Base-by-base conservation (phyloP, 2,113 vertebrate species). In the Sisor rabdophorus region DNA sequence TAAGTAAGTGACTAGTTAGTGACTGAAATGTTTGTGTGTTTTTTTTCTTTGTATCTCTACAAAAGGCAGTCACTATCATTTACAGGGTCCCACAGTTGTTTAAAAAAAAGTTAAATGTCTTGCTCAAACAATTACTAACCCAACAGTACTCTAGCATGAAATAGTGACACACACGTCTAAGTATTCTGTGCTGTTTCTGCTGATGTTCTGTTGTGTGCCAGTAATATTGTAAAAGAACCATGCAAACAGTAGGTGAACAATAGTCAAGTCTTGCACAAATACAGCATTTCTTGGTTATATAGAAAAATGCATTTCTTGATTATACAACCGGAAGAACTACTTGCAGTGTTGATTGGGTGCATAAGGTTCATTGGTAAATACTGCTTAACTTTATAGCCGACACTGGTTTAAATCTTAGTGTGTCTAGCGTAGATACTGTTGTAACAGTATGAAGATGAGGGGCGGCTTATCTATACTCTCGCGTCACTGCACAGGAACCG, bases 1-100 rank as follows among this genome's bases (percentile, higher is more conserved):
- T 70, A 98, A 95, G 96, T 98, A 90, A 90, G 93, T 36, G 84
- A 50, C 53, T 2, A 13, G 19, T 61, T 36, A 20, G 40, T 36
- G 32, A 3, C 3, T 36, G 2, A 36, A 6, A 36, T 6, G 2
- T 2, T 36, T 36, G 32, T 36, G 32, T n/a, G n/a, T 36, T 36
- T 36, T 60, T 19, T 52, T 16, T 15, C 11, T 24, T 59, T 28
- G 7, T 5, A 28, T 58, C 11, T 15, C 55, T 26, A 22, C 24
- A 15, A 26, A 15, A 26, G 54, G 3, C 10, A 59, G 11, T 11
- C 24, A 30, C 26, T 17, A 30, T 60, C 28, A 60, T 60, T 26
- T 12, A 24, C 13, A 26, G 12, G 26, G 12, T 58, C 22, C 13
- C 22, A 56, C 20, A 56, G 1, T 24, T 56, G 13, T 26, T n/a